Percentiles rank a stretch among this genome's conserved stretches.
These are phyloP conservation scores for Melitaea cinxia DNA, from an alignment of 1,140 invertebrate species.

Conservation along the genomic window DNA sequence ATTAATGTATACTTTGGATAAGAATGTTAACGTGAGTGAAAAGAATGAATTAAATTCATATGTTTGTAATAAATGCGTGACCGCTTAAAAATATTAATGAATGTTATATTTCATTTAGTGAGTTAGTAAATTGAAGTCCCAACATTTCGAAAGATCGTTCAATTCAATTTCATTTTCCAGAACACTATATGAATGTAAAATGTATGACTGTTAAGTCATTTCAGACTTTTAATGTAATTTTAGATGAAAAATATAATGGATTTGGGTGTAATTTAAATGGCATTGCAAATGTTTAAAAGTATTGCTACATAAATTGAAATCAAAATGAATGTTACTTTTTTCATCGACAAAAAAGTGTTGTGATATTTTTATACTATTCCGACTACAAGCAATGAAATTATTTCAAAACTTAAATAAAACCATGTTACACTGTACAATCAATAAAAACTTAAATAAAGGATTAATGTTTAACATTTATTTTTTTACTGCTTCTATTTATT, in stretches of 20 bases:
- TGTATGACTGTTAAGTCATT: no score
- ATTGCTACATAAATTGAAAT: no score
- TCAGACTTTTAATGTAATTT: no score
- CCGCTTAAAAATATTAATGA: background rate
- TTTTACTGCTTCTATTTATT: background rate
- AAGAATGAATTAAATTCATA: slow-evolving; percentile 65
- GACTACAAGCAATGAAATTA: background rate
- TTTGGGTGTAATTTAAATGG: no score
- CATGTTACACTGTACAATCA: background rate
- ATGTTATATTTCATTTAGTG: background rate
- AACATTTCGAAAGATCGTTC: no score
- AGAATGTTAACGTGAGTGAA: slow-evolving; percentile 13
- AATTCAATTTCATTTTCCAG: no score
- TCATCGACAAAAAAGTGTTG: background rate
- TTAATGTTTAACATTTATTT: background rate
- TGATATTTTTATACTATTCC: background rate
- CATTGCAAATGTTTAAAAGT: no score
- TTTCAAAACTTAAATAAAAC: background rate
- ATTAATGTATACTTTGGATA: slow-evolving; percentile 36
- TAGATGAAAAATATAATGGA: no score
- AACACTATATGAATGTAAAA: no score
- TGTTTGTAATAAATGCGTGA: slow-evolving; percentile 25
- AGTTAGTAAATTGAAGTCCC: background rate
- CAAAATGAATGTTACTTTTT: no score
- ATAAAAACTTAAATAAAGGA: background rate